Conservation (phyloP, 2,888 invertebrate genomes). For the Gymnosoma rotundatum region DNA sequence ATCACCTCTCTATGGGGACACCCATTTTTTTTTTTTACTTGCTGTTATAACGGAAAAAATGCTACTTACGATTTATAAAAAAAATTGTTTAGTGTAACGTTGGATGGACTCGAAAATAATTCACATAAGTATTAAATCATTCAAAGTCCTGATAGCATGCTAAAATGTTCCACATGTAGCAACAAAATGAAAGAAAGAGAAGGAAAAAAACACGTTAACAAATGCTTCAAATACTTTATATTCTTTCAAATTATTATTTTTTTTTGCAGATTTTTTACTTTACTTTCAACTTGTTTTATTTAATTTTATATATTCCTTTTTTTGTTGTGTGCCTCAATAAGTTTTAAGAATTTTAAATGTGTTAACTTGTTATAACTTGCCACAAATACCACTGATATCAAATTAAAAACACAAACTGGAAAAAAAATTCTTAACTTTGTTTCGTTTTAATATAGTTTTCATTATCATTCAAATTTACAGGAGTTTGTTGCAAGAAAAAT, state of each 20-base stretch:
- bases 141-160: constrained; percentile 28
- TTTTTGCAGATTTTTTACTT: constrained; percentile 19
- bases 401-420: constrained; percentile 13
- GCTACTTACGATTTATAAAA: too few species aligned
- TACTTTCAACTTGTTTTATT: constrained; percentile 13
- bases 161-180: background rate
- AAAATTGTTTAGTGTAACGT: too few species aligned
- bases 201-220: constrained; percentile 27
- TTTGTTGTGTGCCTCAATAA: background rate
- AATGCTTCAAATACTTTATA: constrained; percentile 57
- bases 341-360: constrained; percentile 59
- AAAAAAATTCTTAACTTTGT: constrained; percentile 35
- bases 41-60: too few species aligned
- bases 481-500: background rate
- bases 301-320: background rate
- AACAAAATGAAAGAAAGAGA: background rate
- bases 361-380: constrained; percentile 63
- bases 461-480: constrained; percentile 22
- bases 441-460: background rate
- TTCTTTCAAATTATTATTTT: constrained; percentile 33
- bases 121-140: background rate
- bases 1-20: too few species aligned
- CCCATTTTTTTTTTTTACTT: too few species aligned
- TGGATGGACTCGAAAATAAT: too few species aligned
- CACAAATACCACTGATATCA: constrained; percentile 21